phyloP scores from a whole-genome alignment of 2,888 invertebrate genomes.

The Drosophila atripex region DNA sequence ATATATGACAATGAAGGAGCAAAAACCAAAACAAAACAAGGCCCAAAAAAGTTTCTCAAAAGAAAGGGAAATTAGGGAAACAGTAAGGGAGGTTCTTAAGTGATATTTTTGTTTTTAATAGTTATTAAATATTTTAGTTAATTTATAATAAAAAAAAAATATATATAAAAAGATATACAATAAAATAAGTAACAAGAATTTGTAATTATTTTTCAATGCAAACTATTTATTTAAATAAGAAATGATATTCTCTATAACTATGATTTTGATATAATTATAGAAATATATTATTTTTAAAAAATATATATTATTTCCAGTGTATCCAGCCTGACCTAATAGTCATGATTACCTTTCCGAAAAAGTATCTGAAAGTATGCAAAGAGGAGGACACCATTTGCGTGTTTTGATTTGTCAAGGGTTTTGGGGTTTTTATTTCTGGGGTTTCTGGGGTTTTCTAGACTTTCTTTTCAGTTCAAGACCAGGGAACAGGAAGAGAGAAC shows the following conservation, averaged over 20 bases:
- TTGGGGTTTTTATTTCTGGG: slow-evolving; percentile 11
- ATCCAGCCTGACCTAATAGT: neutral
- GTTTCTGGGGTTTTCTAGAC: neutral
- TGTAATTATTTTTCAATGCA: no score
- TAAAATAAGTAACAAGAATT: no score
- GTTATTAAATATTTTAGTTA: neutral
- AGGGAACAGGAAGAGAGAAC: no score
- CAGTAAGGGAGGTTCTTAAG: no score
- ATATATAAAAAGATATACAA: no score
- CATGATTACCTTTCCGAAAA: neutral
- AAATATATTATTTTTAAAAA: no score
- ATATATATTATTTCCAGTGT: neutral
- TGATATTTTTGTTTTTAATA: neutral
- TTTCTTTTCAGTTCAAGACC: neutral
- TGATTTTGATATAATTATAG: no score
- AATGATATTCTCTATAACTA: no score
- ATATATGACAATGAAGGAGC: slow-evolving; percentile 51
- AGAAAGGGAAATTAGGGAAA: neutral
- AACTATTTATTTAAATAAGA: no score
- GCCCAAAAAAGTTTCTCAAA: no score
- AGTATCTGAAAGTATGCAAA: slow-evolving; percentile 27
- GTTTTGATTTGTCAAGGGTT: slow-evolving; percentile 57
- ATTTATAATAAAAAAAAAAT: no score
- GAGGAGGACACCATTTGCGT: slow-evolving; percentile 19
- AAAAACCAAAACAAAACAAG: slow-evolving; percentile 12